A percentile compares a stretch with the other conserved stretches of the same genome.
Conservation (phyloP, 2,113 vertebrate species). For the Proteles cristata region DNA sequence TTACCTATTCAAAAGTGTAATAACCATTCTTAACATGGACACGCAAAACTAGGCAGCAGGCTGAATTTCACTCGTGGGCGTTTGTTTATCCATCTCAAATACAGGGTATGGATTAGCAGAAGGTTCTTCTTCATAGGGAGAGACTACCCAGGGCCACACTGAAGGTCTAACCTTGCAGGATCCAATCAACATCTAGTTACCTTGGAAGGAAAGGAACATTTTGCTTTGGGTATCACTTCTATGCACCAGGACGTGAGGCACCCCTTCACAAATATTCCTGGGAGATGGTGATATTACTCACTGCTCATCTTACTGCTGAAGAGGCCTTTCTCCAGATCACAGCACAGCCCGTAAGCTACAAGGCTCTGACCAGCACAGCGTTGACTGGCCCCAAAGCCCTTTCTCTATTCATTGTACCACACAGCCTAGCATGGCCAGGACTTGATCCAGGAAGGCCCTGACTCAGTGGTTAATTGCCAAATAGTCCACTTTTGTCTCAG, state of each 20-base stretch:
- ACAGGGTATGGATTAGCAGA: neutral
- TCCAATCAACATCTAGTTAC: neutral
- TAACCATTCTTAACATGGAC: neutral
- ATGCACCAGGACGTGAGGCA: neutral
- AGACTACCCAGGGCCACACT: neutral
- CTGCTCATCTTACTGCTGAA: neutral
- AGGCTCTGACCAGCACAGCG: neutral
- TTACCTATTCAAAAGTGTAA: neutral
- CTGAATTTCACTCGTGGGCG: neutral
- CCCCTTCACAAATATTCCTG: neutral
- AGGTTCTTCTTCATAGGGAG: neutral
- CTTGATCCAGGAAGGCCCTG: neutral
- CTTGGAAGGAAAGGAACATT: neutral
- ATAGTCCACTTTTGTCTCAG: neutral
- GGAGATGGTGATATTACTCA: fast-evolving
- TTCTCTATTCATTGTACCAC: neutral
- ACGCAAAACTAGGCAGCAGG: neutral
- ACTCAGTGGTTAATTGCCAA: neutral
- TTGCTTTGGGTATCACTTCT: neutral
- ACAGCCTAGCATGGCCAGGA: neutral
- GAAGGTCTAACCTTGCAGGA: neutral
- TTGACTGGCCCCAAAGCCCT: neutral
- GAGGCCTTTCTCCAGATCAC: neutral
- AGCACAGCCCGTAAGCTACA: neutral
- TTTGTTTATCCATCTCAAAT: neutral